Percentiles rank a stretch among this genome's conserved stretches.
Conservation (phyloP, 2,113 vertebrate genomes). For the Oenanthe melanoleuca region DNA sequence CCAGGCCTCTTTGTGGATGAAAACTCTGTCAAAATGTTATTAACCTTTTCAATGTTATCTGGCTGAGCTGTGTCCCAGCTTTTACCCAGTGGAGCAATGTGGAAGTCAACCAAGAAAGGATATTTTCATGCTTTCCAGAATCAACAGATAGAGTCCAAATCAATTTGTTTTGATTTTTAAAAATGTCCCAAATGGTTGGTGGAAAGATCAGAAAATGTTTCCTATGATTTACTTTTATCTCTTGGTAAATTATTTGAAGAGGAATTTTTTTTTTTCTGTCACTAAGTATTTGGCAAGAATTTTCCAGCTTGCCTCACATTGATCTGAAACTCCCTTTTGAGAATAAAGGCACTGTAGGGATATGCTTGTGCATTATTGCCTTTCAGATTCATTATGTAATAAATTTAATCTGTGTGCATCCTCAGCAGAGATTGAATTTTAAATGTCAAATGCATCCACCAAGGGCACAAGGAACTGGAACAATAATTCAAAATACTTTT, state of each 20-base stretch:
- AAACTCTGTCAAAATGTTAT: not conserved
- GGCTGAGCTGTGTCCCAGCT: not conserved
- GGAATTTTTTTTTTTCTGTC: not conserved
- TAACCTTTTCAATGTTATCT: not conserved
- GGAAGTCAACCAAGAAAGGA: not conserved
- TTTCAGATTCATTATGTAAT: slow-evolving; percentile 22
- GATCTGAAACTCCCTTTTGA: slow-evolving; percentile 3
- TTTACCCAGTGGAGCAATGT: not conserved
- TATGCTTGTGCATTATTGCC: not conserved
- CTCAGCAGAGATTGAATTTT: slow-evolving; percentile 4
- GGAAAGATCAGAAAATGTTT: not conserved
- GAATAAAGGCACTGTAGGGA: not conserved
- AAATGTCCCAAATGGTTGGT: not conserved
- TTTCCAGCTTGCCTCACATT: not conserved
- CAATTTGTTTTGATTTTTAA: not conserved
- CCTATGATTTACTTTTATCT: not conserved
- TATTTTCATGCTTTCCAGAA: not conserved
- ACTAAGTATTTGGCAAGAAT: not conserved
- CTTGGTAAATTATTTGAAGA: not conserved
- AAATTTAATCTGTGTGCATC: not conserved
- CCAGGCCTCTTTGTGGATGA: not conserved
- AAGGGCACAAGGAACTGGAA: not conserved
- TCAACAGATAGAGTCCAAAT: not conserved
- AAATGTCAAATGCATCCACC: not conserved
- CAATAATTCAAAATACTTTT: not conserved